These are phyloP conservation scores for Xyliphius kryptos DNA, from an alignment of 2,113 vertebrate genomes.

Conservation along the genomic window DNA sequence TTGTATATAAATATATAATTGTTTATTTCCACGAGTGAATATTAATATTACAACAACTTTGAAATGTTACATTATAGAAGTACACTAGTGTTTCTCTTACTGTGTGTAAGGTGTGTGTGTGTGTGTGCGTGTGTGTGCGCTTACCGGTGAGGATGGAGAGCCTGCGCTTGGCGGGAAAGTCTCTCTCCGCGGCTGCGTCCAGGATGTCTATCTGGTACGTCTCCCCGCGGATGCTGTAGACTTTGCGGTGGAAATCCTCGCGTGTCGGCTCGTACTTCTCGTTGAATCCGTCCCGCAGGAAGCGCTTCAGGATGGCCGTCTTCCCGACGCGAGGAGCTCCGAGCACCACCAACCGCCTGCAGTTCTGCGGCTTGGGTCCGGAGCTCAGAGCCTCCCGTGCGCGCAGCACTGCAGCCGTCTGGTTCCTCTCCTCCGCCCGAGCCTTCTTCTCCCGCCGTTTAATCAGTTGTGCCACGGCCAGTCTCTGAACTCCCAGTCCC, in stretches of 20 bases:
- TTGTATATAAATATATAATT: too few species aligned
- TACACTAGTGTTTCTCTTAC: too few species aligned
- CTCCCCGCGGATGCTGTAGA: constrained; percentile 65
- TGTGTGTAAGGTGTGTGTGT: too few species aligned
- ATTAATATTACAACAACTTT: too few species aligned
- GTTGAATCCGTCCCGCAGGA: constrained; percentile 63
- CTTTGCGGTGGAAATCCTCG: constrained; percentile 67
- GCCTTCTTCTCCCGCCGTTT: constrained; percentile 56
- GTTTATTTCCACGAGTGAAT: too few species aligned
- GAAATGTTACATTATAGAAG: too few species aligned
- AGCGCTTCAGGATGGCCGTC: constrained; percentile 65
- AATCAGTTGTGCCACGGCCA: constrained; percentile 57
- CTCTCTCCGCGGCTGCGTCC: constrained; percentile 63
- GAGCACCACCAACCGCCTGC: constrained; percentile 66
- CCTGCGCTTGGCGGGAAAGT: constrained; percentile 66
- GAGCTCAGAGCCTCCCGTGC: constrained; percentile 33
- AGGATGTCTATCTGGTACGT: constrained; percentile 68
- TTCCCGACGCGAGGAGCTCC: constrained; percentile 69
- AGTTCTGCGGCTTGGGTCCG: constrained; percentile 61
- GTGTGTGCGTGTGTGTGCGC: constrained; percentile 4
- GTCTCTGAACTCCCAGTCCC: constrained; percentile 58
- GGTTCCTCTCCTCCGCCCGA: constrained; percentile 30
- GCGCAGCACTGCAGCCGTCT: constrained; percentile 41
- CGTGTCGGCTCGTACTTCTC: constrained; percentile 65
- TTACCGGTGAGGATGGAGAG: constrained; percentile 70